A percentile compares a stretch with the other conserved stretches of the same genome.
Evolutionary conservation across 1,140 invertebrate genomes (phyloP).

Genomic region (Sycophaga agraensis): DNA sequence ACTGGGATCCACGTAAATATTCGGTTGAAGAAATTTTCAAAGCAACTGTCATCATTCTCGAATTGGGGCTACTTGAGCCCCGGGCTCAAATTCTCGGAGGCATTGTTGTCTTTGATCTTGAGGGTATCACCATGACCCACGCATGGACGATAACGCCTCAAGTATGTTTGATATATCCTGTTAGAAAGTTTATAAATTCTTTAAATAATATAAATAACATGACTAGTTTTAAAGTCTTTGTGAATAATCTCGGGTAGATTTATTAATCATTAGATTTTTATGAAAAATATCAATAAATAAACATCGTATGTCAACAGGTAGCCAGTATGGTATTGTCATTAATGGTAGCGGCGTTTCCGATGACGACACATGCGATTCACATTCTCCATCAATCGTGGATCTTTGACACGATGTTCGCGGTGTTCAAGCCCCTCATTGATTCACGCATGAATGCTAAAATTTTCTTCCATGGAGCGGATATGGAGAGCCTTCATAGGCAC

Average conservation of each 20-base stretch:
- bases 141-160: slow-evolving; percentile 72
- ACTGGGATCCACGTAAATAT: slow-evolving; percentile 72
- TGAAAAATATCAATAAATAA: no score
- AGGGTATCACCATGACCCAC: slow-evolving; percentile 69
- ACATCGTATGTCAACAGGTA: slow-evolving; percentile 44
- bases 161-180: no score
- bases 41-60: slow-evolving; percentile 69
- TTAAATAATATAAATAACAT: no score
- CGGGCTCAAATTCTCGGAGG: slow-evolving; percentile 75
- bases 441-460: slow-evolving; percentile 68
- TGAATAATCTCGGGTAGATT: no score
- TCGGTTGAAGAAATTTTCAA: slow-evolving; percentile 72
- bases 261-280: no score
- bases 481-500: slow-evolving; percentile 75
- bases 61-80: slow-evolving; percentile 73
- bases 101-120: slow-evolving; percentile 73
- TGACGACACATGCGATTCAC: slow-evolving; percentile 73
- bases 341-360: slow-evolving; percentile 69
- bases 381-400: slow-evolving; percentile 78
- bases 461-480: slow-evolving; percentile 74
- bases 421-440: slow-evolving; percentile 76
- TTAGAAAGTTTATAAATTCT: no score
- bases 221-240: no score
- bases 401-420: slow-evolving; percentile 74
- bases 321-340: slow-evolving; percentile 51